These are phyloP conservation scores for Coenonympha arcania DNA, from an alignment of 2,888 invertebrate genomes.

Conservation along the genomic window DNA sequence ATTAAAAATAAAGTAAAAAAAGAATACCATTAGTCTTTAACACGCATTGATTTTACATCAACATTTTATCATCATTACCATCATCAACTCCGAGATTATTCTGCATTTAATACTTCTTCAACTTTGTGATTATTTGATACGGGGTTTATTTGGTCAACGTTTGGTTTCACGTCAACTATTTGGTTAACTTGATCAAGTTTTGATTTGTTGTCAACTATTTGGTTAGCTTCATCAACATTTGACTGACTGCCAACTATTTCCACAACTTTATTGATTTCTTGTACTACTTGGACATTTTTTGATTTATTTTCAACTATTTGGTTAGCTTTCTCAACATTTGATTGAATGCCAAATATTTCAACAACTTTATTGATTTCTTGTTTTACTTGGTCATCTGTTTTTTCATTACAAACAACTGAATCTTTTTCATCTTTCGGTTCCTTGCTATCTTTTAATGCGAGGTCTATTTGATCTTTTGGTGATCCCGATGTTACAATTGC, in stretches of 20 bases:
- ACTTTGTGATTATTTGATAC: not conserved
- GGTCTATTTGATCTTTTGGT: not conserved
- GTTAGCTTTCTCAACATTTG: not conserved
- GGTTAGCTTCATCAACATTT: not conserved
- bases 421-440: not conserved
- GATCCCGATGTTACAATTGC: not conserved
- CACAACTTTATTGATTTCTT: not conserved
- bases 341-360: not conserved
- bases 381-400: constrained; percentile 3
- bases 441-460: not conserved
- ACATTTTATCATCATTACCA: not conserved
- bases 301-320: not conserved
- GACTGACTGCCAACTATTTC: not conserved
- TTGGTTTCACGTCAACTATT: not conserved
- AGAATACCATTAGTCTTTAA: not conserved
- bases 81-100: not conserved
- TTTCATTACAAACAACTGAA: not conserved
- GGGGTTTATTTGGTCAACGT: not conserved
- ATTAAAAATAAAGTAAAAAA: not conserved
- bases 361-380: not conserved
- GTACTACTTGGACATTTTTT: not conserved
- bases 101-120: constrained; percentile 2
- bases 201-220: not conserved
- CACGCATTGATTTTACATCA: not conserved
- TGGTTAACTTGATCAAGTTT: not conserved